These are phyloP conservation scores for Drosophila sproati DNA, from an alignment of 1,140 invertebrate genomes.

Conservation along the genomic window DNA sequence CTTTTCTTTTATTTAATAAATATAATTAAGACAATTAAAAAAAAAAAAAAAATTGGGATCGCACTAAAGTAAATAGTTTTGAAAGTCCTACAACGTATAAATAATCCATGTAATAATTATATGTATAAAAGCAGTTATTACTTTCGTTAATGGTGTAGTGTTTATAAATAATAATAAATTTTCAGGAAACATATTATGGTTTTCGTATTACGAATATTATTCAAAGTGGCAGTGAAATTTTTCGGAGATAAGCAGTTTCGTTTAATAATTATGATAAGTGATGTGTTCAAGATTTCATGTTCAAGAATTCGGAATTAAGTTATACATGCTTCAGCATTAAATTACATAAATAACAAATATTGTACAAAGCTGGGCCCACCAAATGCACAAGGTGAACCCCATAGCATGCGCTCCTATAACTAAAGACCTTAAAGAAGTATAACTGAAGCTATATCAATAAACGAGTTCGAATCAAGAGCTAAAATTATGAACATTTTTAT, in stretches of 20 bases:
- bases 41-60: slow-evolving; percentile 2
- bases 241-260: neutral
- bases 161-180: neutral
- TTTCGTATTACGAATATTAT: neutral
- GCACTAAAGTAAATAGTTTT: neutral
- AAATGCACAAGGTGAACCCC: neutral
- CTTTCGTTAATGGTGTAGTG: slow-evolving; percentile 3
- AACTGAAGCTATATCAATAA: neutral
- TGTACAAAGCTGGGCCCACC: slow-evolving; percentile 29
- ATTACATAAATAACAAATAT: slow-evolving; percentile 52
- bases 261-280: neutral
- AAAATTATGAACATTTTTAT: neutral
- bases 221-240: neutral
- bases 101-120: neutral
- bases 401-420: neutral
- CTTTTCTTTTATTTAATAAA: neutral
- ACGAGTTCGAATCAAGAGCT: neutral
- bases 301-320: slow-evolving; percentile 2
- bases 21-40: neutral
- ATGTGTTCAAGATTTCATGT: too few species aligned
- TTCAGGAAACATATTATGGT: neutral
- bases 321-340: slow-evolving; percentile 21
- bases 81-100: neutral
- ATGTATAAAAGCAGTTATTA: slow-evolving; percentile 7
- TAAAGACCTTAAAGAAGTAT: too few species aligned